Evolutionary conservation across 2,888 invertebrate species (phyloP).

Genomic region (Diplolepis rosae): DNA sequence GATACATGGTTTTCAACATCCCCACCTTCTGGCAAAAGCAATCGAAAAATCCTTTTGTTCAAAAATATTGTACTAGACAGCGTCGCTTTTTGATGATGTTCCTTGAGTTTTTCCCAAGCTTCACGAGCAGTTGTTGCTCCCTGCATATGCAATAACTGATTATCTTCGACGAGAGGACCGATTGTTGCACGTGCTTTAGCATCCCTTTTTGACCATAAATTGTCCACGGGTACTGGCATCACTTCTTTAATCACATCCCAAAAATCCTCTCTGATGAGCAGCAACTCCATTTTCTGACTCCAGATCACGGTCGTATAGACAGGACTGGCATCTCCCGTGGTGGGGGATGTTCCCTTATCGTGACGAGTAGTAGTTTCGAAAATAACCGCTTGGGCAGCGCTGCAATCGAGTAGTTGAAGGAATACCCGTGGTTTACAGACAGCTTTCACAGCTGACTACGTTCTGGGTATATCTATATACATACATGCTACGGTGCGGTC

Average conservation of each 20-base stretch:
- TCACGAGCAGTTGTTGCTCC: constrained; percentile 24
- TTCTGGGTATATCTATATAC: too few relatives aligned
- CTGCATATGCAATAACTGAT: constrained; percentile 29
- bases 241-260: neutral
- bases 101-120: constrained; percentile 20
- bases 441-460: too few relatives aligned
- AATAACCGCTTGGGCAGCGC: too few relatives aligned
- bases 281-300: neutral
- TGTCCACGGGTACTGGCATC: neutral
- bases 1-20: constrained; percentile 46
- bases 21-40: constrained; percentile 23
- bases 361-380: too few relatives aligned
- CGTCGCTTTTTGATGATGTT: neutral
- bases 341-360: too few relatives aligned
- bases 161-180: neutral
- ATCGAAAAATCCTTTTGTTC: constrained; percentile 18
- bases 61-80: neutral
- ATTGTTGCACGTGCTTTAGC: constrained; percentile 9
- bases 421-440: too few relatives aligned
- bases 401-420: too few relatives aligned
- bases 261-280: too few relatives aligned
- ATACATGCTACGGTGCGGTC: too few relatives aligned
- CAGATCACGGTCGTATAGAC: too few relatives aligned
- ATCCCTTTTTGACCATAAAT: too few relatives aligned
- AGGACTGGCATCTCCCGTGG: too few relatives aligned